phyloP scores from a whole-genome alignment of 2,113 vertebrate species.

The Otocyon megalotis region DNA sequence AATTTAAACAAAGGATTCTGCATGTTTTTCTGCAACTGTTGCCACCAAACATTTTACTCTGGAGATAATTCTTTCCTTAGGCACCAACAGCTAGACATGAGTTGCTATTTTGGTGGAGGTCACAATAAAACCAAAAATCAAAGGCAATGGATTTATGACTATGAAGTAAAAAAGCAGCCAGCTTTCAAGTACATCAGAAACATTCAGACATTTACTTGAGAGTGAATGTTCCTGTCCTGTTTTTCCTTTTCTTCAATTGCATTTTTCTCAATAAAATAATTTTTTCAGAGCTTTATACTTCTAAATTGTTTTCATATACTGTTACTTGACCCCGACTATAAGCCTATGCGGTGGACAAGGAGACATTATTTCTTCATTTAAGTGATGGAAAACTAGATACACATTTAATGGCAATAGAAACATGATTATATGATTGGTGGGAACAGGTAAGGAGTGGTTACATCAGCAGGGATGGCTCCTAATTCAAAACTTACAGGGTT shows the following conservation, averaged over 20 bases:
- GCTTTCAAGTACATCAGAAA: neutral
- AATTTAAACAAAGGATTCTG: neutral
- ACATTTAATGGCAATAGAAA: neutral
- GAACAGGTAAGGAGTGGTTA: neutral
- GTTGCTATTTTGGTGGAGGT: neutral
- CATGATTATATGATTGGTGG: neutral
- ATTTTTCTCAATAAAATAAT: constrained; percentile 2
- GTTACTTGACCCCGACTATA: neutral
- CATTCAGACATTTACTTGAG: neutral
- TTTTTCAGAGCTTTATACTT: neutral
- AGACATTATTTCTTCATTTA: neutral
- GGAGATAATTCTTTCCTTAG: neutral
- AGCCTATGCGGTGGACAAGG: neutral
- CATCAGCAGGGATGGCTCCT: neutral
- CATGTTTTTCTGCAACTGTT: neutral
- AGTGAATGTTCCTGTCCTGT: neutral
- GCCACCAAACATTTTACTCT: neutral
- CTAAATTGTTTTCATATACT: neutral
- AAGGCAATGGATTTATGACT: neutral
- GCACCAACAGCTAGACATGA: neutral
- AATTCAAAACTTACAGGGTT: neutral
- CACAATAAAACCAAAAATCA: neutral
- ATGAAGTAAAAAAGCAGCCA: neutral
- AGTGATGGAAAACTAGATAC: neutral
- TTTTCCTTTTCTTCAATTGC: neutral